Base-by-base conservation (phyloP, 2,797 vertebrate species). In the Danio tinwini region DNA sequence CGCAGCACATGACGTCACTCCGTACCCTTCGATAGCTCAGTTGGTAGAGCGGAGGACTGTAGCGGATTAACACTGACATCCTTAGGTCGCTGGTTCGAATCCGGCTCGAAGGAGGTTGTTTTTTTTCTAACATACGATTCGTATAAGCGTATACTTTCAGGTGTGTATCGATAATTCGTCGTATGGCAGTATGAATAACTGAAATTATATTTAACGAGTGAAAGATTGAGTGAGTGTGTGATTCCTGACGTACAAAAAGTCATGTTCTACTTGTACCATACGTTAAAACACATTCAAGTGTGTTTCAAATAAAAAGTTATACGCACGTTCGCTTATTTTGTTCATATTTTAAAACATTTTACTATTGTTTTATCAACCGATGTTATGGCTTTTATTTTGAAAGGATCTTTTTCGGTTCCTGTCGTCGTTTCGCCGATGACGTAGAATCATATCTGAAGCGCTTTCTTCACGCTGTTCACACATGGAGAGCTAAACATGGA, bases 31-130 rank as follows among this genome's bases (percentile, higher is more conserved):
- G 82, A 83, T 83, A 83, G 82, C 78, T 83, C 82, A 83, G 82
- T 83, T 83, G 82, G 82, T 83, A 83, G 82, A 83, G 82, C 82
- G 82, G 82, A 83, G 82, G 82, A 83, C 82, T 83, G 82, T 83
- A 83, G 78, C 0, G 74, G 55, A 1, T 1, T 0, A 11, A 0
- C 0, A 0, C 39, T 11, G 78, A 0, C 0, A 83, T 83, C 82
- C 82, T 83, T 83, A 83, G 82, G 82, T 83, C 82, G 82, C 82
- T 83, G 82, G 82, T 83, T 83, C 82, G 74, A 83, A 83, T 83
- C 82, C 82, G 82, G 82, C 82, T 83, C 82, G 82, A 81, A 83
- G 82, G 82, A 83, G 21, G 1, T 13, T 0, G 7, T 44, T 44
- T 71, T 44, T 71, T 79, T 49, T 9, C 0, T n/a, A 29, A 29